Conservation (phyloP, 2,888 invertebrate species). For the Glaucopsyche alexis region DNA sequence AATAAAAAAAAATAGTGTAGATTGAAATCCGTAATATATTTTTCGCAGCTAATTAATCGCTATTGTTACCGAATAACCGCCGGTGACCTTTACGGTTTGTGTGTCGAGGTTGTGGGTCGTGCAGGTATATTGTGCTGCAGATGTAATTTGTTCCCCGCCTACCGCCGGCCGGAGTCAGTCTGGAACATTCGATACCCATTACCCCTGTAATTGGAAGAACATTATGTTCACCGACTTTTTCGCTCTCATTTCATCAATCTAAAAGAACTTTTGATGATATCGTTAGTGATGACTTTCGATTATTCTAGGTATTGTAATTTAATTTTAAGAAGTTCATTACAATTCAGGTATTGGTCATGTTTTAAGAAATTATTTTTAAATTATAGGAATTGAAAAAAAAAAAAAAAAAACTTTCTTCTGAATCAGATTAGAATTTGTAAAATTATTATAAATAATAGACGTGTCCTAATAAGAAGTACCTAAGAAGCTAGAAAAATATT, state of each 20-base stretch:
- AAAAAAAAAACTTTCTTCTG: too few relatives aligned
- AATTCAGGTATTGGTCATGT: background rate
- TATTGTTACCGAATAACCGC: background rate
- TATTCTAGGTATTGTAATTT: background rate
- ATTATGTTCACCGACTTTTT: constrained; percentile 13
- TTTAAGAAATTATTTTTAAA: background rate
- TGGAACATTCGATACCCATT: constrained; percentile 29
- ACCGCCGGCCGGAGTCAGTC: background rate
- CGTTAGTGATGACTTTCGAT: background rate
- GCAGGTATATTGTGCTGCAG: constrained; percentile 35
- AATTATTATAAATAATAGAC: too few relatives aligned
- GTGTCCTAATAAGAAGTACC: too few relatives aligned
- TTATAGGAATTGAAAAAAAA: background rate
- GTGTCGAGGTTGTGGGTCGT: constrained; percentile 38
- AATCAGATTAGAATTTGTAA: background rate
- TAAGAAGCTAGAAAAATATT: too few relatives aligned
- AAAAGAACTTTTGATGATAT: background rate
- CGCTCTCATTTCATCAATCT: background rate
- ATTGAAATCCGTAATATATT: too few relatives aligned
- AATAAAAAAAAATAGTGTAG: too few relatives aligned
- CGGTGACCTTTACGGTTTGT: constrained; percentile 30
- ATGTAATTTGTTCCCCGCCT: constrained; percentile 35
- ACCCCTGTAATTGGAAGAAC: constrained; percentile 18
- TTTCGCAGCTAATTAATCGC: background rate
- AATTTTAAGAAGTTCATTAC: background rate